phyloP scores from a whole-genome alignment of 1,140 invertebrate species.

The Bradysia coprophila region DNA sequence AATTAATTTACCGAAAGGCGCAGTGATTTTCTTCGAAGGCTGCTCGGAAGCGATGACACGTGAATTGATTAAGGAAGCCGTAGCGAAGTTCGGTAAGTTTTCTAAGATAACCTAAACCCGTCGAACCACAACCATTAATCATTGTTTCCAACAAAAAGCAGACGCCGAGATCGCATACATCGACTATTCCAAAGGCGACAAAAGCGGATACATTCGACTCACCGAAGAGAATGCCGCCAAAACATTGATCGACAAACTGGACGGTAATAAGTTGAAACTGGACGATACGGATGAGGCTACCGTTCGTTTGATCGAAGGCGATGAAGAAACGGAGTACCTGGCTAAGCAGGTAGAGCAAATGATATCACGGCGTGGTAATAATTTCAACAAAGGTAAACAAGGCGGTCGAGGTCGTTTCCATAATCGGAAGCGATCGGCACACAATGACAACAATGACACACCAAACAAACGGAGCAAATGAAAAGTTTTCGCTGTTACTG shows the following conservation, averaged over 20 bases:
- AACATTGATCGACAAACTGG: slow-evolving; percentile 38
- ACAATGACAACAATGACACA: neutral
- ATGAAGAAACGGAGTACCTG: slow-evolving; percentile 48
- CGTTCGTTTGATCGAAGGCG: slow-evolving; percentile 39
- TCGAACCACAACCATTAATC: too few relatives aligned
- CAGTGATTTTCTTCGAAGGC: slow-evolving; percentile 44
- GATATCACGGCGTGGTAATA: slow-evolving; percentile 29
- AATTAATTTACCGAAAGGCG: slow-evolving; percentile 39
- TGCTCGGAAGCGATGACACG: slow-evolving; percentile 37
- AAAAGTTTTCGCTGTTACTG: too few relatives aligned
- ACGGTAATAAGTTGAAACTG: slow-evolving; percentile 29
- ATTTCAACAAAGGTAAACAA: slow-evolving; percentile 19
- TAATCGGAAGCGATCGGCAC: neutral
- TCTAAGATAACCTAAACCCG: too few relatives aligned
- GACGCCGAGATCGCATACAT: slow-evolving; percentile 48
- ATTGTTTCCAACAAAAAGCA: slow-evolving; percentile 5
- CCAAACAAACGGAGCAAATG: neutral
- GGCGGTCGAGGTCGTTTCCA: slow-evolving; percentile 1
- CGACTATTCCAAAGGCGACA: slow-evolving; percentile 52
- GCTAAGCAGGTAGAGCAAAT: slow-evolving; percentile 40
- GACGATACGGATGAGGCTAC: slow-evolving; percentile 34
- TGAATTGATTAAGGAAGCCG: slow-evolving; percentile 49
- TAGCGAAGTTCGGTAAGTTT: slow-evolving; percentile 29
- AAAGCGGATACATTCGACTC: slow-evolving; percentile 49
- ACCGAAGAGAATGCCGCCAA: slow-evolving; percentile 47